Conservation (phyloP, 2,113 vertebrate genomes). For the Oxyruncus cristatus region DNA sequence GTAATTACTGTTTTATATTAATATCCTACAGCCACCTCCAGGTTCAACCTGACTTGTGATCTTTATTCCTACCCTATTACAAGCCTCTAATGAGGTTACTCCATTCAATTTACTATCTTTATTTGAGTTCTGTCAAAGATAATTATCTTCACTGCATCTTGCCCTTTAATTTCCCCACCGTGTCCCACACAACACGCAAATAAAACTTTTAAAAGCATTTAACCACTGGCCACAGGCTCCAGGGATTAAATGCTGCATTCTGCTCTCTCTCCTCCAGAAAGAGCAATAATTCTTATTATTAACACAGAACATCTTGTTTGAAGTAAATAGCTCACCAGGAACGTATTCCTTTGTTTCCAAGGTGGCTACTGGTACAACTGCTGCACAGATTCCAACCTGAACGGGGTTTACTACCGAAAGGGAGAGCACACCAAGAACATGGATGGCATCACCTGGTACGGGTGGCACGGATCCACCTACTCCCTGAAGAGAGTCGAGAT, state of each 20-base stretch:
- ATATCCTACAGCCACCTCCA: background rate
- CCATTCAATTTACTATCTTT: background rate
- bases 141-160: background rate
- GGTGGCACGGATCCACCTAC: slow-evolving; percentile 92
- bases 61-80: background rate
- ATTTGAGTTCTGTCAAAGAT: background rate
- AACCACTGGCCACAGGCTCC: background rate
- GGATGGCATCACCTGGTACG: slow-evolving; percentile 96
- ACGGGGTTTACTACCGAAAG: slow-evolving; percentile 88
- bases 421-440: slow-evolving; percentile 84
- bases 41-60: background rate
- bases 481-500: slow-evolving; percentile 94
- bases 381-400: slow-evolving; percentile 97
- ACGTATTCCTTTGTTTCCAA: slow-evolving; percentile 19
- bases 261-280: accelerated
- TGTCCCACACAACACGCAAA: background rate
- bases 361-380: slow-evolving; percentile 99
- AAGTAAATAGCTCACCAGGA: background rate
- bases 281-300: background rate
- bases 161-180: background rate
- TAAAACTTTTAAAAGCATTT: background rate
- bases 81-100: background rate
- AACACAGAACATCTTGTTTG: background rate
- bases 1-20: background rate
- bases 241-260: background rate